A percentile compares a stretch with the other conserved stretches of the same genome.
These are phyloP conservation scores for Xanthorhoe spadicearia DNA, from an alignment of 2,888 invertebrate genomes.

Conservation along the genomic window DNA sequence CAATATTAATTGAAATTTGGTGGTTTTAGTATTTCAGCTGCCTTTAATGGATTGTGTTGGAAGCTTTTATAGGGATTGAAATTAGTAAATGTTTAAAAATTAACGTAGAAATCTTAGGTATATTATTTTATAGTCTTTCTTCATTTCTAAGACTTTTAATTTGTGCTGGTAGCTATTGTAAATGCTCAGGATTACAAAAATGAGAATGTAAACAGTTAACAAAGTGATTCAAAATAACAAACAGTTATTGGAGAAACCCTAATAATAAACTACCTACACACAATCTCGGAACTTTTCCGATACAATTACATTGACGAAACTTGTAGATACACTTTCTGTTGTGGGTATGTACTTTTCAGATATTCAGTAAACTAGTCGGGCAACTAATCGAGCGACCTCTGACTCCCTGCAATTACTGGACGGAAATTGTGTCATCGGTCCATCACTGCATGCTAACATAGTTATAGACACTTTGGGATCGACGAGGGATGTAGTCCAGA, in stretches of 20 bases:
- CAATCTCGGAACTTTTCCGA: not conserved
- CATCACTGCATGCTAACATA: slow-evolving; percentile 29
- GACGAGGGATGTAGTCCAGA: not conserved
- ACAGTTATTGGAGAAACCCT: not conserved
- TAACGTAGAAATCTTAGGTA: too few species aligned
- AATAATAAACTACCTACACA: not conserved
- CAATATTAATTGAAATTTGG: too few species aligned
- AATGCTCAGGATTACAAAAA: too few species aligned
- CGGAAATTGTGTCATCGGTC: slow-evolving; percentile 55
- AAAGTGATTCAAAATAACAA: not conserved
- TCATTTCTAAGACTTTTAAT: too few species aligned
- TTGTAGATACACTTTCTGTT: not conserved
- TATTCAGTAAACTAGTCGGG: not conserved
- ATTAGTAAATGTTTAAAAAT: too few species aligned
- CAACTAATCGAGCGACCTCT: slow-evolving; percentile 40
- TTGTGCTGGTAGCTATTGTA: too few species aligned
- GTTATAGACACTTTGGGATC: slow-evolving; percentile 10
- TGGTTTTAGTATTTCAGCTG: too few species aligned
- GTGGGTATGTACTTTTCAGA: not conserved
- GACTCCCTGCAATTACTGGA: slow-evolving; percentile 50
- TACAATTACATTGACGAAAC: not conserved
- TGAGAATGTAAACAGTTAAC: not conserved
- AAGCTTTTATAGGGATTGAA: too few species aligned
- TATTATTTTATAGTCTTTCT: too few species aligned
- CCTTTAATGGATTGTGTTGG: too few species aligned